These are phyloP conservation scores for Vesta saturnalis DNA, from an alignment of 2,888 invertebrate species.

Conservation along the genomic window DNA sequence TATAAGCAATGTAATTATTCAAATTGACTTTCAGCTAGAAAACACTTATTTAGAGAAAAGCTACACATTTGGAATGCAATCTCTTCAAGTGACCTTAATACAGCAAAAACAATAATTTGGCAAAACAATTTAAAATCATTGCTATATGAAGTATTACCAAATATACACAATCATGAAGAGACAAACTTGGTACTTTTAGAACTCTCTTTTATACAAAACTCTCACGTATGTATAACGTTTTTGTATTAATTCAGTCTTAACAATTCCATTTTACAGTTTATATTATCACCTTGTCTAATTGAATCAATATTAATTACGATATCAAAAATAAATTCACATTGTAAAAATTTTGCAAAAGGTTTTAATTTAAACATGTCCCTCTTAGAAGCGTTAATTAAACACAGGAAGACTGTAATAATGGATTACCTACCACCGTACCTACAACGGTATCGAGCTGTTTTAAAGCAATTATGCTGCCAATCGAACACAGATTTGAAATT, in stretches of 20 bases:
- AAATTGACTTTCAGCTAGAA: no score
- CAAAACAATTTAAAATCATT: slow-evolving; percentile 50
- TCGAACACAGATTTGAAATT: slow-evolving; percentile 49
- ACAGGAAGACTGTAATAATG: slow-evolving; percentile 54
- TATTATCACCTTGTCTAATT: slow-evolving; percentile 51
- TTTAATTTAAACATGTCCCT: slow-evolving; percentile 49
- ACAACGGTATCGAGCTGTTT: slow-evolving; percentile 54
- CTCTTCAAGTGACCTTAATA: slow-evolving; percentile 53
- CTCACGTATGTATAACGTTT: slow-evolving; percentile 49
- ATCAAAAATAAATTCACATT: slow-evolving; percentile 44
- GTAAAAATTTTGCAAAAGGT: slow-evolving; percentile 44
- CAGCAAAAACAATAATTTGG: slow-evolving; percentile 51
- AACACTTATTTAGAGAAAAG: slow-evolving; percentile 1
- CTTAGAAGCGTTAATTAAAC: slow-evolving; percentile 54
- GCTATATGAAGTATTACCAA: slow-evolving; percentile 39
- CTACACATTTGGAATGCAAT: slow-evolving; percentile 53
- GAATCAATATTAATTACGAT: slow-evolving; percentile 51
- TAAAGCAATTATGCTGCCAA: slow-evolving; percentile 51
- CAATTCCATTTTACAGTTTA: slow-evolving; percentile 50
- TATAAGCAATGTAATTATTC: no score
- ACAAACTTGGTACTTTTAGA: slow-evolving; percentile 51
- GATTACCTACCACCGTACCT: slow-evolving; percentile 58
- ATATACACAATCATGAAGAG: slow-evolving; percentile 45
- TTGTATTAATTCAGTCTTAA: slow-evolving; percentile 19
- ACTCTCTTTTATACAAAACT: slow-evolving; percentile 51